phyloP scores from a whole-genome alignment of 2,888 invertebrate species.

The Ochropleura plecta region DNA sequence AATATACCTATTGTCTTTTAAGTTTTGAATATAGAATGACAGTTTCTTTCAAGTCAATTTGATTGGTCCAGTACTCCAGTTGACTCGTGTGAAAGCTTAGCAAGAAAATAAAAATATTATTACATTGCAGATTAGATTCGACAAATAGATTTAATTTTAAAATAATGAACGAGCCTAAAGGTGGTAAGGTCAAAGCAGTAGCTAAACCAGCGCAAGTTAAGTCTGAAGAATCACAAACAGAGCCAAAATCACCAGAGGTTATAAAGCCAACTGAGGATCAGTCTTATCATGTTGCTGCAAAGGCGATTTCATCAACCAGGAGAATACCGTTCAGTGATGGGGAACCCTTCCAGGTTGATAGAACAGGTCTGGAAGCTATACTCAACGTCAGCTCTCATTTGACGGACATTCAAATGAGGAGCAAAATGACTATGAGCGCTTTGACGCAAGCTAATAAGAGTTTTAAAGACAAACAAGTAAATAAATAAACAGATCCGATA shows the following conservation, averaged over 20 bases:
- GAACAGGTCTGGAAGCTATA: constrained; percentile 85
- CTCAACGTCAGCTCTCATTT: constrained; percentile 84
- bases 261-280: background rate
- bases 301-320: constrained; percentile 19
- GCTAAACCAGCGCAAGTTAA: background rate
- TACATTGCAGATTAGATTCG: background rate
- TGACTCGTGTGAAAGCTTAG: constrained; percentile 20
- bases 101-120: constrained; percentile 11
- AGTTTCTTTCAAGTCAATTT: constrained; percentile 8
- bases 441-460: constrained; percentile 83
- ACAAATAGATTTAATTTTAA: background rate
- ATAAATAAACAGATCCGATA: constrained; percentile 71
- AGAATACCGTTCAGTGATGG: constrained; percentile 39
- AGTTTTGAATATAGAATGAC: constrained; percentile 37
- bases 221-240: background rate
- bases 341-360: constrained; percentile 79
- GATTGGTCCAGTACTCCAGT: constrained; percentile 6
- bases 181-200: constrained; percentile 1
- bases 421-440: constrained; percentile 84
- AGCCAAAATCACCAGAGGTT: background rate
- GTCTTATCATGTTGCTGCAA: rapidly evolving
- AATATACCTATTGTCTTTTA: background rate
- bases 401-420: constrained; percentile 83
- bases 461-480: constrained; percentile 89
- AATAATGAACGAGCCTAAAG: constrained; percentile 42